Conservation (phyloP, 2,888 invertebrate species). For the Chirona hameri region DNA sequence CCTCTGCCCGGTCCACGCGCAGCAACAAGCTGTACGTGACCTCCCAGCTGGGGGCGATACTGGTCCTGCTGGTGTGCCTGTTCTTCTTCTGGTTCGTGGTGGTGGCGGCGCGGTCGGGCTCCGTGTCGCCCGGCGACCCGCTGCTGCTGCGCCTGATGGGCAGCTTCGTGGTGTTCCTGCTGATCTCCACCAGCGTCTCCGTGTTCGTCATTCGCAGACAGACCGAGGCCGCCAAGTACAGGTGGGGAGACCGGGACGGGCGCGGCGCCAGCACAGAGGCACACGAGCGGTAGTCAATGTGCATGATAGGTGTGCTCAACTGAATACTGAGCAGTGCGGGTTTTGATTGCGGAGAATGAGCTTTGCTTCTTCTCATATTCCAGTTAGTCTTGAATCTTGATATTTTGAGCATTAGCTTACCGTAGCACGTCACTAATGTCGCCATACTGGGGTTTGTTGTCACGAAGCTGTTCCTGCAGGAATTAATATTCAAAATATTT, state of each 20-base stretch:
- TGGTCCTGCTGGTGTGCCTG: background rate
- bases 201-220: background rate
- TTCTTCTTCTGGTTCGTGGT: slow-evolving; percentile 22
- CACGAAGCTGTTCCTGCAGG: too few species aligned
- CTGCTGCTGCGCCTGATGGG: background rate
- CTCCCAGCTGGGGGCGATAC: background rate
- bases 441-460: too few species aligned
- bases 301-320: too few species aligned
- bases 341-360: too few species aligned
- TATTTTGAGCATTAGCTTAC: too few species aligned
- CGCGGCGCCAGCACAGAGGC: background rate
- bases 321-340: too few species aligned
- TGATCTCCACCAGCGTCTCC: background rate
- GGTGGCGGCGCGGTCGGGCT: background rate
- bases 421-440: too few species aligned
- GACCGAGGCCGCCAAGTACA: background rate
- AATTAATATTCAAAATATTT: too few species aligned
- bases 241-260: background rate
- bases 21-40: slow-evolving; percentile 23
- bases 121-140: background rate
- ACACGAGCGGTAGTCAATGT: too few species aligned
- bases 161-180: slow-evolving; percentile 8
- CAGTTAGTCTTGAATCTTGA: too few species aligned
- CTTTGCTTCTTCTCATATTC: too few species aligned
- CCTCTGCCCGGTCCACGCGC: background rate